phyloP scores from a whole-genome alignment of 2,113 vertebrate genomes.

The Theristicus caerulescens region DNA sequence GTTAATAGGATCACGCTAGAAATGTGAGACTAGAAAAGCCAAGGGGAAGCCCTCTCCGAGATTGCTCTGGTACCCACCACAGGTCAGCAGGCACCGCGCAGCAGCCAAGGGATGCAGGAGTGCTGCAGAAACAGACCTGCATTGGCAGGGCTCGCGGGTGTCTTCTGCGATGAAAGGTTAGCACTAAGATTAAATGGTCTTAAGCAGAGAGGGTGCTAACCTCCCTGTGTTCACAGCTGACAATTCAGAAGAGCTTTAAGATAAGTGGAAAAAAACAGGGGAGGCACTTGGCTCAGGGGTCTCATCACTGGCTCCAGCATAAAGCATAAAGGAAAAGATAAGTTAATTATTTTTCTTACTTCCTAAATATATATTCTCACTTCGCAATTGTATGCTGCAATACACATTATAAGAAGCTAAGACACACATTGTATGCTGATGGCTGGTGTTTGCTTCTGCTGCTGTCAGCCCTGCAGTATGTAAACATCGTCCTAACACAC shows the following conservation, averaged over 20 bases:
- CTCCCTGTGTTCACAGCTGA: slow-evolving; percentile 34
- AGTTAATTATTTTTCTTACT: background rate
- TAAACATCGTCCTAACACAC: background rate
- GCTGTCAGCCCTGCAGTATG: background rate
- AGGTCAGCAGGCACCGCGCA: background rate
- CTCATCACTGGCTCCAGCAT: background rate
- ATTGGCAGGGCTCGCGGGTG: background rate
- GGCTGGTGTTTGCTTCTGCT: background rate
- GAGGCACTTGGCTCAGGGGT: background rate
- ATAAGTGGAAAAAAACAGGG: slow-evolving; percentile 23
- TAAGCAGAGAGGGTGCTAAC: slow-evolving; percentile 61
- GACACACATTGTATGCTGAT: background rate
- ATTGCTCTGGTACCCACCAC: background rate
- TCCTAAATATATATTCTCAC: background rate
- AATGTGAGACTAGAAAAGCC: background rate
- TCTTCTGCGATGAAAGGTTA: background rate
- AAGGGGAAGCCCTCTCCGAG: background rate
- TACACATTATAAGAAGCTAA: background rate
- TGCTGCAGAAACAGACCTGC: background rate
- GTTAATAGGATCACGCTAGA: background rate
- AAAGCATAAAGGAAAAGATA: background rate
- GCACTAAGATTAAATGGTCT: slow-evolving; percentile 50
- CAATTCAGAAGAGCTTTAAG: slow-evolving; percentile 35
- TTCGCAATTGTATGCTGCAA: background rate
- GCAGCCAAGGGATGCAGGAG: background rate